Evolutionary conservation across 2,888 invertebrate species (phyloP).

Genomic region (Pardosa pseudoannulata): DNA sequence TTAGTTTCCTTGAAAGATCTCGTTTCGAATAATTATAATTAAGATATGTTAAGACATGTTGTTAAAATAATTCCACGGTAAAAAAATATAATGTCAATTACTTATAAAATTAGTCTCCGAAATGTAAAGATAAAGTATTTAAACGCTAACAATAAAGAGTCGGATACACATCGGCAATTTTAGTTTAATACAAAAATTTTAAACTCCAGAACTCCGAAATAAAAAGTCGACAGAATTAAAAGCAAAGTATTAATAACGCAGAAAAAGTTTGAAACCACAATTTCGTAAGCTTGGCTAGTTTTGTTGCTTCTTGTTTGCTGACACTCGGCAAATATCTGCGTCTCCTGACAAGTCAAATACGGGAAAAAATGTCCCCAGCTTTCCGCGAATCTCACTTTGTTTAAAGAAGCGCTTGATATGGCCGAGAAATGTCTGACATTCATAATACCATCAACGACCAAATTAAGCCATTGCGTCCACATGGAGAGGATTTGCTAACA

Average conservation of each 20-base stretch:
- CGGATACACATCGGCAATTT: no score
- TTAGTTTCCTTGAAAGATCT: no score
- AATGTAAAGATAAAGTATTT: no score
- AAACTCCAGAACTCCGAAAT: neutral
- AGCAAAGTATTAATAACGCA: no score
- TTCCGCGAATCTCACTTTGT: conserved; percentile 14
- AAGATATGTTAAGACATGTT: no score
- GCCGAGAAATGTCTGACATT: conserved; percentile 42
- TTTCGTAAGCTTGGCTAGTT: neutral
- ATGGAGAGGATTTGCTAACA: neutral
- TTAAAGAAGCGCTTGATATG: neutral
- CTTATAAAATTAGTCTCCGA: no score
- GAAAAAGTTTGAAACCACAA: neutral
- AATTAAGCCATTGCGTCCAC: conserved; percentile 66
- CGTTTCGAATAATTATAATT: no score
- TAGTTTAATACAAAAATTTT: no score
- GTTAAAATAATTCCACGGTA: no score
- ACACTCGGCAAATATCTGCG: neutral
- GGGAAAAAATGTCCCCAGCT: neutral
- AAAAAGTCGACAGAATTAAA: neutral
- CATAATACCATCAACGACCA: conserved; percentile 50
- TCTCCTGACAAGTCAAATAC: conserved; percentile 1
- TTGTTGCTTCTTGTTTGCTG: neutral
- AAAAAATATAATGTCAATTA: no score
- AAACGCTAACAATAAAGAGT: no score